A percentile compares a stretch with the other conserved stretches of the same genome.
Evolutionary conservation across 2,888 invertebrate species (phyloP).

Genomic region (Aquatica leii): DNA sequence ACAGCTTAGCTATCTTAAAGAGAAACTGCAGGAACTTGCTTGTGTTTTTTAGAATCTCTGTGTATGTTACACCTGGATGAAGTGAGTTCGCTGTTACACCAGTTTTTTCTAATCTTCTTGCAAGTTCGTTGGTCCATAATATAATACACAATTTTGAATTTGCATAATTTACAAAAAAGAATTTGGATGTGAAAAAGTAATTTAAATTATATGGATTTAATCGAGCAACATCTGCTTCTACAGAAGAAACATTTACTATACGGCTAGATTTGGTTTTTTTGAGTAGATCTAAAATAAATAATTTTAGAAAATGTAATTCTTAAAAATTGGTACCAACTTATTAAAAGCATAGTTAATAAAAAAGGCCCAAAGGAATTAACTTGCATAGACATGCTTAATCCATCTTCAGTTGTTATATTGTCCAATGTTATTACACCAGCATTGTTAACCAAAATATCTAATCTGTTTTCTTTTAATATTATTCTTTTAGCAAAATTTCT

Average conservation of each 20-base stretch:
- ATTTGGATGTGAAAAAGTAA: not conserved
- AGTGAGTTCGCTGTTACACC: not conserved
- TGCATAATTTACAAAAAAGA: not conserved
- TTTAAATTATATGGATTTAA: not conserved
- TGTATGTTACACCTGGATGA: constrained; percentile 1
- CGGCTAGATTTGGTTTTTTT: not conserved
- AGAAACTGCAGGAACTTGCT: no score
- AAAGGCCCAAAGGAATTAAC: constrained; percentile 40
- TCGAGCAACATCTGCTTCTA: not conserved
- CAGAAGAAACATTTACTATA: not conserved
- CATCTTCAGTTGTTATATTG: not conserved
- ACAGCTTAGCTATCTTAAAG: no score
- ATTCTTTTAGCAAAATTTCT: constrained; percentile 69
- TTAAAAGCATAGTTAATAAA: not conserved
- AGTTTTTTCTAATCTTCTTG: not conserved
- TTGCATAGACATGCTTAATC: not conserved
- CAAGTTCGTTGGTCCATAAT: constrained; percentile 1
- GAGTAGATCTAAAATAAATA: not conserved
- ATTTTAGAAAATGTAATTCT: not conserved
- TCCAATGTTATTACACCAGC: not conserved
- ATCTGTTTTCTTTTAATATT: constrained; percentile 48
- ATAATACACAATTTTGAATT: constrained; percentile 1
- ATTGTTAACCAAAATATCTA: constrained; percentile 4
- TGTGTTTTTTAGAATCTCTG: not conserved
- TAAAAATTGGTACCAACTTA: not conserved